Conservation (phyloP, 2,888 invertebrate genomes). For the Serripes groenlandicus region DNA sequence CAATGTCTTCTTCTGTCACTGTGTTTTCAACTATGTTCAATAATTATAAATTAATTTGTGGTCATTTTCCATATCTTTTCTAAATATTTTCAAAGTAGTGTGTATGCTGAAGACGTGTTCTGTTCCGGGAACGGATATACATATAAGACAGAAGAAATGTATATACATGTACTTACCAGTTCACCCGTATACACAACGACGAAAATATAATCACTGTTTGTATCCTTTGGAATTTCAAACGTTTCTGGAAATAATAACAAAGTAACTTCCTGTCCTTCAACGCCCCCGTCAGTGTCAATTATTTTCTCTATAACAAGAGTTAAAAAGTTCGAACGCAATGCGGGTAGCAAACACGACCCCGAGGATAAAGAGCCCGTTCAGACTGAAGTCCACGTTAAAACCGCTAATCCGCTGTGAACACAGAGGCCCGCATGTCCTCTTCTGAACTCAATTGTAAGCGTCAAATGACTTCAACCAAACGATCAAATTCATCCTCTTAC, state of each 20-base stretch:
- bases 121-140: no score
- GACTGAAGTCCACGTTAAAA: constrained; percentile 14
- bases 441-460: constrained; percentile 29
- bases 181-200: no score
- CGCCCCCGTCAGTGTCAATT: constrained; percentile 1
- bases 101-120: no score
- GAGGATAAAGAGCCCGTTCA: constrained; percentile 6
- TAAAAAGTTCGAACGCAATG: background rate
- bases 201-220: no score
- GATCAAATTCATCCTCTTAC: constrained; percentile 22
- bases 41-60: no score
- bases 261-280: background rate
- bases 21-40: no score
- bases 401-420: constrained; percentile 12
- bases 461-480: constrained; percentile 10
- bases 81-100: no score
- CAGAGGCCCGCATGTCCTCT: constrained; percentile 42
- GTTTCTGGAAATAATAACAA: background rate
- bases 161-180: no score
- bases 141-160: no score
- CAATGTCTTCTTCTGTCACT: no score
- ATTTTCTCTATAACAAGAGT: background rate
- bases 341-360: constrained; percentile 6
- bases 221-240: constrained; percentile 11
- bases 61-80: no score